Base-by-base conservation (phyloP, 2,113 vertebrate genomes). In the Pollimyrus isidori region DNA sequence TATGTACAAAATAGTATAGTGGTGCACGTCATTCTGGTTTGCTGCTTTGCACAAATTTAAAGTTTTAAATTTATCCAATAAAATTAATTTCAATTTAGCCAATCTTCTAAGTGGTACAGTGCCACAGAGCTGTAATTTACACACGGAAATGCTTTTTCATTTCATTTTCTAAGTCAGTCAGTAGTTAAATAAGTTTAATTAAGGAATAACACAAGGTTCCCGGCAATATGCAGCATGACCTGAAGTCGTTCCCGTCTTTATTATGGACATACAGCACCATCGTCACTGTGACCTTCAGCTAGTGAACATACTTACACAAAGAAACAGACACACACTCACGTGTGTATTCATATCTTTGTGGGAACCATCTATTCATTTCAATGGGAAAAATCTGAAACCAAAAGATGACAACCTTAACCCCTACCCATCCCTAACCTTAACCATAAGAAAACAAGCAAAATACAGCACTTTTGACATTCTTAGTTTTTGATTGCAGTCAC, bases 191-290 rank as follows among this genome's bases (percentile, higher is more conserved):
- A 4, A 85, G 13, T 76, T 76, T 69, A 69, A 69, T 69, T 21
- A 84, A 48, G 80, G 39, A 83, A 39, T 83, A 46, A 83, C 7
- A 83, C 7, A 45, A 19, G 15, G 19, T 84, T 46, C 82, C 21
- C 1, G 21, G 35, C 21, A 84, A 9, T 23, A 19, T 7, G 39
- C 48, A 46, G 19, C 6, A 48, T 48, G 23, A n/a, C 7, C 0
- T n/a, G 7, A 90, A 85, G 87, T 62, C 73, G 93, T 94, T 95
- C 95, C 94, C 94, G 94, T 94, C 90, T 88, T 93, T 56, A 21
- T 5, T 56, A 56, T 56, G 53, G 53, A 21, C 53, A 56, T 19
- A 56, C 19, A 56, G 5, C 5, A 56, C 53, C 53, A 21, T 21
- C 19, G 21, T 88, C 92, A 92, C 90, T 42, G 17, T 23, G 45